These are phyloP conservation scores for Patella depressa DNA, from an alignment of 2,888 invertebrate species.

Conservation along the genomic window DNA sequence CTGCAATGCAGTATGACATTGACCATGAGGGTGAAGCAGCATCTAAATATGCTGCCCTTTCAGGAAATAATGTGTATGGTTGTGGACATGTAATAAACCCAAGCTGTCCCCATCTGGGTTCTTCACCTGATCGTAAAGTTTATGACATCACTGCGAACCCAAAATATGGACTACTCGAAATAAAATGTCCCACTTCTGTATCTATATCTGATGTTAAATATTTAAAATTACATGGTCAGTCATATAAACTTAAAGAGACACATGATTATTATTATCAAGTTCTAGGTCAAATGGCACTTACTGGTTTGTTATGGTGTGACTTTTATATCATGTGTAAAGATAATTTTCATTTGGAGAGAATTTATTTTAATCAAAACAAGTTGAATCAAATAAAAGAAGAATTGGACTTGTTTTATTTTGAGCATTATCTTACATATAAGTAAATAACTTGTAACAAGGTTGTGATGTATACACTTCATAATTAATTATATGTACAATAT, in stretches of 20 bases:
- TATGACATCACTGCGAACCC: not conserved
- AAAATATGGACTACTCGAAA: not conserved
- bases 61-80: too few species aligned
- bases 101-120: not conserved
- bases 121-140: not conserved
- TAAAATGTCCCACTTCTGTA: not conserved
- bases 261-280: conserved; percentile 15
- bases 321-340: conserved; percentile 11
- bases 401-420: conserved; percentile 11
- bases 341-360: conserved; percentile 7
- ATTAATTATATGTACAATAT: too few species aligned
- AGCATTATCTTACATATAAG: not conserved
- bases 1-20: too few species aligned
- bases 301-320: conserved; percentile 9
- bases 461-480: too few species aligned
- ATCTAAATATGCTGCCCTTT: too few species aligned
- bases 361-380: not conserved
- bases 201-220: not conserved
- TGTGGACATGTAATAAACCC: too few species aligned
- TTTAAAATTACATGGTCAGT: not conserved
- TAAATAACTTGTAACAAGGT: too few species aligned
- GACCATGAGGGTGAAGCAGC: too few species aligned
- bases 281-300: conserved; percentile 11
- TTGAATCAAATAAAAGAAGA: conserved; percentile 12
- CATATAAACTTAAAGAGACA: not conserved